These are phyloP conservation scores for Philaethria dido DNA, from an alignment of 2,888 invertebrate genomes.

Conservation along the genomic window DNA sequence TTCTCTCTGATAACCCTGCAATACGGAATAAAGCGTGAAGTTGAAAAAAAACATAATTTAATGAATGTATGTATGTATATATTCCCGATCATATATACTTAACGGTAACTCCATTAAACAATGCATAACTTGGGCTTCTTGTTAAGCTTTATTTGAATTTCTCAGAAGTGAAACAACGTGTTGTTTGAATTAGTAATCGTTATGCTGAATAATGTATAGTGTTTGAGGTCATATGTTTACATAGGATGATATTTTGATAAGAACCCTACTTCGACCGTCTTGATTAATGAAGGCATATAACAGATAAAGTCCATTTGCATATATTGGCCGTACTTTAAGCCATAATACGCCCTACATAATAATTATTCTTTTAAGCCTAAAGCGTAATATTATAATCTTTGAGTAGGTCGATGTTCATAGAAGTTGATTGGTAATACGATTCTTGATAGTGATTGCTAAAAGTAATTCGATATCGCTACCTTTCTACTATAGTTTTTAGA, in stretches of 20 bases:
- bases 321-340: conserved; percentile 21
- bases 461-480: background rate
- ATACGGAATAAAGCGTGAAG: too few relatives aligned
- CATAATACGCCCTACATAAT: conserved; percentile 15
- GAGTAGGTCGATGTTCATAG: background rate
- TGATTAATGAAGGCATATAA: conserved; percentile 63
- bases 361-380: conserved; percentile 12
- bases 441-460: background rate
- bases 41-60: too few relatives aligned
- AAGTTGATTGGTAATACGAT: background rate
- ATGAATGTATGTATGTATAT: too few relatives aligned
- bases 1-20: too few relatives aligned
- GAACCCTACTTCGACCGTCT: conserved; percentile 55
- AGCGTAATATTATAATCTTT: background rate
- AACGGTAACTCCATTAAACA: conserved; percentile 16
- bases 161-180: conserved; percentile 48
- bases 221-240: conserved; percentile 65
- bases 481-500: background rate
- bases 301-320: conserved; percentile 46
- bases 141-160: conserved; percentile 49
- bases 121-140: conserved; percentile 43
- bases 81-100: background rate
- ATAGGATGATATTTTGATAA: conserved; percentile 73
- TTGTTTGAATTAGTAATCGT: conserved; percentile 58
- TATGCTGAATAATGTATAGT: conserved; percentile 67